These are phyloP conservation scores for Lepidothrix coronata DNA, from an alignment of 2,113 vertebrate genomes.

Conservation along the genomic window DNA sequence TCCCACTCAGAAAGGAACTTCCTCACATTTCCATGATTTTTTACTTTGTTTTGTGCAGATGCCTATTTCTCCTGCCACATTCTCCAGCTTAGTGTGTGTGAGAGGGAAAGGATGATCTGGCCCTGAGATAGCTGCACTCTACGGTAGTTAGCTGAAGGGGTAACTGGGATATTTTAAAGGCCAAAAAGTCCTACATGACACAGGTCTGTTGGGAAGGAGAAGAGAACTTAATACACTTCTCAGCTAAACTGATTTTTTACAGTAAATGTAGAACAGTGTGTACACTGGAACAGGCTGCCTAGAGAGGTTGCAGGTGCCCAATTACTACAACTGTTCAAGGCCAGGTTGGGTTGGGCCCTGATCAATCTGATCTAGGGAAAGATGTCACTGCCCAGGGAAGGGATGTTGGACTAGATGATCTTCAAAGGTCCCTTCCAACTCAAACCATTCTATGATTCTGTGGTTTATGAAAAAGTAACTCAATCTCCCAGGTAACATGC, in stretches of 20 bases:
- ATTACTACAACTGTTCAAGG: neutral
- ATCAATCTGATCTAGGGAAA: neutral
- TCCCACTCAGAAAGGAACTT: neutral
- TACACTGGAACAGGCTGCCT: neutral
- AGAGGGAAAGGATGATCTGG: neutral
- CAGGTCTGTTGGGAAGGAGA: neutral
- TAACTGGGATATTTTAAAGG: neutral
- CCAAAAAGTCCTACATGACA: neutral
- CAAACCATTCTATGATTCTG: neutral
- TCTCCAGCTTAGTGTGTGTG: neutral
- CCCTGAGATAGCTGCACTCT: neutral
- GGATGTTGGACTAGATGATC: neutral
- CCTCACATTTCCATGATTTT: neutral
- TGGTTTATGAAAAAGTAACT: neutral
- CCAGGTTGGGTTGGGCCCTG: neutral
- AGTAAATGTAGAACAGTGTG: neutral
- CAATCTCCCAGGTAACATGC: neutral
- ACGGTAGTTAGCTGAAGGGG: neutral
- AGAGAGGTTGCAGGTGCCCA: neutral
- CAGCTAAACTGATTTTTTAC: neutral
- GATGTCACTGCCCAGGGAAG: neutral
- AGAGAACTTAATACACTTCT: neutral
- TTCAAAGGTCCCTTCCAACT: neutral
- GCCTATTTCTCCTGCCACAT: neutral
- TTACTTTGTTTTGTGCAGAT: neutral